Percentiles rank a stretch among this genome's conserved stretches.
Conservation (phyloP, 2,797 vertebrate species). For the Myotis daubentonii region DNA sequence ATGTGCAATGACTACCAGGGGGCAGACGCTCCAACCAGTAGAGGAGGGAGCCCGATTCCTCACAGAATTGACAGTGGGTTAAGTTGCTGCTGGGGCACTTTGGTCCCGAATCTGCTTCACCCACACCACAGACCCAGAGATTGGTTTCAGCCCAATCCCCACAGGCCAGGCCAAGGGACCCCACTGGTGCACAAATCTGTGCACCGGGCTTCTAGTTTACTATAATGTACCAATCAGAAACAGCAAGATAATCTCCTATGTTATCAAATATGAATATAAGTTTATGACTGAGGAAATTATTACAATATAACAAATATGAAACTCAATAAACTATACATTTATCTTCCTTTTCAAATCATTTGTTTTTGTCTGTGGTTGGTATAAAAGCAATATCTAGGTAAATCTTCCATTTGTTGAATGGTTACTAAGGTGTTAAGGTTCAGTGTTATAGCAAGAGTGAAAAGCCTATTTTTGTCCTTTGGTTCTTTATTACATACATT, state of each 20-base stretch:
- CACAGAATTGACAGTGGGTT: no score
- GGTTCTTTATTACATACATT: not conserved
- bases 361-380: not conserved
- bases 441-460: not conserved
- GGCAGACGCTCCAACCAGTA: no score
- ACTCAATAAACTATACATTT: slow-evolving; percentile 49
- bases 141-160: no score
- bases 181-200: no score
- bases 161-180: no score
- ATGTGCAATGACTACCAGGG: no score
- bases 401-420: slow-evolving; percentile 30
- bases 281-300: slow-evolving; percentile 44
- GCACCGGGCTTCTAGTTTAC: not conserved
- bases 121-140: no score
- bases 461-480: not conserved
- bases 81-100: no score
- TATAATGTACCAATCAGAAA: slow-evolving; percentile 32
- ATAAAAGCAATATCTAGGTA: not conserved
- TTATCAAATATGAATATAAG: slow-evolving; percentile 49
- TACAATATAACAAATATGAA: slow-evolving; percentile 45
- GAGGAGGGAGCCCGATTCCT: no score
- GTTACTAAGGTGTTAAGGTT: not conserved
- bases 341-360: slow-evolving; percentile 31
- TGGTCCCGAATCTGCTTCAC: no score
- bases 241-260: slow-evolving; percentile 22